A percentile compares a stretch with the other conserved stretches of the same genome.
Conservation (phyloP, 2,888 invertebrate genomes). For the Xanthia togata region DNA sequence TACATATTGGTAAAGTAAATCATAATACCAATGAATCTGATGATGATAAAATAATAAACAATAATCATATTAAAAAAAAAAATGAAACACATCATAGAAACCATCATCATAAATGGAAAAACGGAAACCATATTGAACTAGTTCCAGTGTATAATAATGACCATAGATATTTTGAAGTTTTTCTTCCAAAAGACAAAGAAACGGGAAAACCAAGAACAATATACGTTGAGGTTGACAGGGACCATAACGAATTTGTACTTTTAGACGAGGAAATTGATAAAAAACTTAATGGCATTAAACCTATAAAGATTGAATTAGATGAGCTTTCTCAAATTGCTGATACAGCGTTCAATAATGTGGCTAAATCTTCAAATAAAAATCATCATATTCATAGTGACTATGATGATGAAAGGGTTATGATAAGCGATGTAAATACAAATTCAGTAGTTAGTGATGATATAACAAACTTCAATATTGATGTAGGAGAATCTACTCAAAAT, state of each 20-base stretch:
- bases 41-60: background rate
- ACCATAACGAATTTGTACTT: constrained; percentile 30
- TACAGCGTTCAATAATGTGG: constrained; percentile 2
- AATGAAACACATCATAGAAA: background rate
- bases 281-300: constrained; percentile 7
- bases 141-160: constrained; percentile 20
- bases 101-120: constrained; percentile 9
- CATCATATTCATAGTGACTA: background rate
- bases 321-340: constrained; percentile 36
- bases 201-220: constrained; percentile 41
- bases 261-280: constrained; percentile 21
- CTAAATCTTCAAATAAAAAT: constrained; percentile 2
- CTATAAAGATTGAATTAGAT: constrained; percentile 38
- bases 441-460: no score
- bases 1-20: background rate
- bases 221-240: constrained; percentile 36
- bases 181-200: constrained; percentile 24
- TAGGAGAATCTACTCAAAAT: background rate
- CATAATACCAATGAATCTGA: background rate
- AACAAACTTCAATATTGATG: background rate
- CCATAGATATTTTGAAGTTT: constrained; percentile 38
- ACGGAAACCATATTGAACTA: background rate
- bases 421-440: background rate
- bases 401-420: background rate
- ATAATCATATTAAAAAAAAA: background rate